Evolutionary conservation across 2,113 vertebrate species (phyloP).

Genomic region (Ursus arctos): DNA sequence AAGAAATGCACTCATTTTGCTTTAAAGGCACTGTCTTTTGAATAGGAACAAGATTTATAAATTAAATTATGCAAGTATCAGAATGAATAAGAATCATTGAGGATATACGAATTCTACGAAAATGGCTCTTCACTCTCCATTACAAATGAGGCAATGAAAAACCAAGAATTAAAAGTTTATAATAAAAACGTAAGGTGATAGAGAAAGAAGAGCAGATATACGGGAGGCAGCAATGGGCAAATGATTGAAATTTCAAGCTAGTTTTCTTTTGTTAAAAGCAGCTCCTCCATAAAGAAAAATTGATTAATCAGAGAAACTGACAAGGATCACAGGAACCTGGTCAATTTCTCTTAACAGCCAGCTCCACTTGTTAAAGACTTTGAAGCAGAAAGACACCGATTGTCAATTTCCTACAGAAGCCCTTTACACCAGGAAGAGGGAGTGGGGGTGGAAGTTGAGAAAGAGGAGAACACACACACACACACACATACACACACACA

Average conservation of each 20-base stretch:
- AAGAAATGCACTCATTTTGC: conserved; percentile 40
- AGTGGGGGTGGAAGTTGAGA: conserved; percentile 1
- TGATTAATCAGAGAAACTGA: conserved; percentile 79
- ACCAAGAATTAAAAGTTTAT: conserved; percentile 49
- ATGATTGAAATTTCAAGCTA: conserved; percentile 66
- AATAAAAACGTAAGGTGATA: conserved; percentile 41
- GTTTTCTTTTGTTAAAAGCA: conserved; percentile 72
- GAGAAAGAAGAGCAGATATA: not conserved
- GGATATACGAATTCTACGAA: conserved; percentile 32
- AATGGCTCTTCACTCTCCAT: not conserved
- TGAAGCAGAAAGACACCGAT: conserved; percentile 78
- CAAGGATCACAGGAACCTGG: conserved; percentile 79
- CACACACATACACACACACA: not conserved
- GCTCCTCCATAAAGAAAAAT: conserved; percentile 72
- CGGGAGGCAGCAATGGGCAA: not conserved
- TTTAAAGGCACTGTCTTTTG: conserved; percentile 32
- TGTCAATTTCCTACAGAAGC: conserved; percentile 83
- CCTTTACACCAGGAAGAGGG: conserved; percentile 73
- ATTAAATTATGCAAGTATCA: conserved; percentile 39
- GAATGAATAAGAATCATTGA: conserved; percentile 24
- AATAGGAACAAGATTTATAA: conserved; percentile 44
- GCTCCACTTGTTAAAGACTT: conserved; percentile 78
- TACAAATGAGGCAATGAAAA: conserved; percentile 47
- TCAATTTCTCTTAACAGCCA: conserved; percentile 81
- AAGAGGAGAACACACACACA: not conserved